These are phyloP conservation scores for Hirtodrosophila confusa DNA, from an alignment of 2,888 invertebrate genomes.

Conservation along the genomic window DNA sequence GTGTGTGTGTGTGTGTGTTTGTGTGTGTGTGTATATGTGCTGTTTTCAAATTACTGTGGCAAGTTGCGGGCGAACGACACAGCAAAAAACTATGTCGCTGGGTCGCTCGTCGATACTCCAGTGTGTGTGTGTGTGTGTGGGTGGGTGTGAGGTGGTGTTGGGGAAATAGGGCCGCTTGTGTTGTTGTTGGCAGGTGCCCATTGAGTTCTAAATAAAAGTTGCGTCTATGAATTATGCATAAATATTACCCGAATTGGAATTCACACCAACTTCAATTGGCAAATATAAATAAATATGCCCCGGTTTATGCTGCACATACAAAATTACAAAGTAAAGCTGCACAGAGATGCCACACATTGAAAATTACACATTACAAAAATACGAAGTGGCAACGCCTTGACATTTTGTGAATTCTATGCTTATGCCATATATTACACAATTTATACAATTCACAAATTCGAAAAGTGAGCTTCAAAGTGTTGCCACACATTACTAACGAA, in stretches of 20 bases:
- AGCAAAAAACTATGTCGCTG: constrained; percentile 71
- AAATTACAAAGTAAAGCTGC: too few relatives aligned
- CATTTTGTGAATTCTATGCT: too few relatives aligned
- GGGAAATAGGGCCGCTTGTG: constrained; percentile 1
- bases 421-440: too few relatives aligned
- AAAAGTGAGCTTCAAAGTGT: too few relatives aligned
- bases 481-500: too few relatives aligned
- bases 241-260: constrained; percentile 11
- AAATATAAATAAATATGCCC: too few relatives aligned
- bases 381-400: too few relatives aligned
- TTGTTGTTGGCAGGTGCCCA: constrained; percentile 26
- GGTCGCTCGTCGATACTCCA: constrained; percentile 57
- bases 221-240: constrained; percentile 68
- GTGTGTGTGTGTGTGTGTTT: constrained; percentile 13
- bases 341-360: too few relatives aligned
- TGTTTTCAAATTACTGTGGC: constrained; percentile 71
- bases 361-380: too few relatives aligned
- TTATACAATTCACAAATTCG: too few relatives aligned
- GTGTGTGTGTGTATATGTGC: constrained; percentile 26
- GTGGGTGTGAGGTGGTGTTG: background rate
- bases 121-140: background rate
- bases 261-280: too few relatives aligned
- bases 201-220: constrained; percentile 51
- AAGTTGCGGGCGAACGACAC: constrained; percentile 56
- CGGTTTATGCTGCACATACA: too few relatives aligned